These are phyloP conservation scores for Lepidostoma basale DNA, from an alignment of 1,140 invertebrate genomes.

Conservation along the genomic window DNA sequence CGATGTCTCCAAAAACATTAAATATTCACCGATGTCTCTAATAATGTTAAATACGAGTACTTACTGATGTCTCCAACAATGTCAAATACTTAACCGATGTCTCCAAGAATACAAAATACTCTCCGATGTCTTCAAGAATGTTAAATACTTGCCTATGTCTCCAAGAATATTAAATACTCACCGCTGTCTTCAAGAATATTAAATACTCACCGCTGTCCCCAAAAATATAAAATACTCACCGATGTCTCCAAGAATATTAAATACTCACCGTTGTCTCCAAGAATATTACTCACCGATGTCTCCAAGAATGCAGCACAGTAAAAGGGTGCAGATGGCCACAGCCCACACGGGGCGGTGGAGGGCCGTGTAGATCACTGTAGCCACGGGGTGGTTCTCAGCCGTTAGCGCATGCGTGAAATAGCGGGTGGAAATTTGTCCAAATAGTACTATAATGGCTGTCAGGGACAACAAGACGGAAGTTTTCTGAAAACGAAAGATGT, in stretches of 20 bases:
- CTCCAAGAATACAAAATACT: not conserved
- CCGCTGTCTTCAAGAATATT: not conserved
- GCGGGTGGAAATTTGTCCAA: not conserved
- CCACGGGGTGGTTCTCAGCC: not conserved
- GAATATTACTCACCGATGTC: not conserved
- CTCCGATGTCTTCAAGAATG: not conserved
- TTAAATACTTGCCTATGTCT: not conserved
- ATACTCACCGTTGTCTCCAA: constrained; percentile 8
- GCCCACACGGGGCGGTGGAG: constrained; percentile 8
- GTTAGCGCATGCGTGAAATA: not conserved
- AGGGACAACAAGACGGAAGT: constrained; percentile 47
- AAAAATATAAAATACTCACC: not conserved
- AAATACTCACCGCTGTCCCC: not conserved
- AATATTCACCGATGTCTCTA: too few species aligned
- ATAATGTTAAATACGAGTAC: not conserved
- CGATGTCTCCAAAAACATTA: not conserved
- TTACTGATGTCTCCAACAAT: constrained; percentile 2
- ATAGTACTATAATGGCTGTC: constrained; percentile 50
- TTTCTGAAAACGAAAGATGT: not conserved
- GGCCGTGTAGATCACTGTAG: not conserved
- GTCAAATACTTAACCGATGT: not conserved
- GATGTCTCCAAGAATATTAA: not conserved
- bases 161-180: too few species aligned
- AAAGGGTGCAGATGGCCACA: not conserved
- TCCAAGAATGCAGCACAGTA: constrained; percentile 1